Evolutionary conservation across 2,888 invertebrate species (phyloP).

Genomic region (Thecophora atra): DNA sequence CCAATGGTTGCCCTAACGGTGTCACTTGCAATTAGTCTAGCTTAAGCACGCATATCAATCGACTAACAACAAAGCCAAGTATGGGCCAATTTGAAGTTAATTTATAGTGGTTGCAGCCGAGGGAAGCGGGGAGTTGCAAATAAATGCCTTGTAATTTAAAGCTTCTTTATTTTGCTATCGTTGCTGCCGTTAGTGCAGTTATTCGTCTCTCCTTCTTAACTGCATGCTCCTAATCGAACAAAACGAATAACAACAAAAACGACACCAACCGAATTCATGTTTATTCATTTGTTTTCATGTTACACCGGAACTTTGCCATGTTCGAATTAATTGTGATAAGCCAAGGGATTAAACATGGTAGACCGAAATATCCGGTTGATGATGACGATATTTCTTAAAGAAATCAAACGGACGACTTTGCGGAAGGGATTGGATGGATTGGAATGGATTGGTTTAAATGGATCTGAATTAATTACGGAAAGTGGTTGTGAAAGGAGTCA

Average conservation of each 20-base stretch:
- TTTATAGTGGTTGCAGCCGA: constrained; percentile 4
- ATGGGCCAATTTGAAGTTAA: not conserved
- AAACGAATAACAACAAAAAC: not conserved
- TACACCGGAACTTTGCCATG: constrained; percentile 45
- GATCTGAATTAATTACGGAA: constrained; percentile 21
- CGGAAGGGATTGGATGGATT: not conserved
- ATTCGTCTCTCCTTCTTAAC: constrained; percentile 20
- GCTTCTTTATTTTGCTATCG: constrained; percentile 20
- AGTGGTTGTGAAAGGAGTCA: not conserved
- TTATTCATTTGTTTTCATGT: constrained; percentile 5
- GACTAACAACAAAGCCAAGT: not conserved
- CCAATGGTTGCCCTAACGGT: constrained; percentile 24
- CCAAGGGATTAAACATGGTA: constrained; percentile 58
- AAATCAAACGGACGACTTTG: not conserved
- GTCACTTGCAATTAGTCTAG: constrained; percentile 16
- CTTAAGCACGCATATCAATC: constrained; percentile 19
- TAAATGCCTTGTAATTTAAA: constrained; percentile 28
- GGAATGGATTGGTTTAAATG: constrained; percentile 10
- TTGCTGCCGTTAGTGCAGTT: not conserved
- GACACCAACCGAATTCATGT: not conserved
- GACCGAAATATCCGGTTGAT: constrained; percentile 58
- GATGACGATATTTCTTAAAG: constrained; percentile 55
- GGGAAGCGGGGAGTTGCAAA: not conserved
- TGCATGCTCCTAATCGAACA: not conserved
- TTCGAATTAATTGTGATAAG: constrained; percentile 62